Evolutionary conservation across 2,888 invertebrate species (phyloP), one percentile per base, ranked within the genome.

Genomic region (Lasioglossum calceatum): DNA sequence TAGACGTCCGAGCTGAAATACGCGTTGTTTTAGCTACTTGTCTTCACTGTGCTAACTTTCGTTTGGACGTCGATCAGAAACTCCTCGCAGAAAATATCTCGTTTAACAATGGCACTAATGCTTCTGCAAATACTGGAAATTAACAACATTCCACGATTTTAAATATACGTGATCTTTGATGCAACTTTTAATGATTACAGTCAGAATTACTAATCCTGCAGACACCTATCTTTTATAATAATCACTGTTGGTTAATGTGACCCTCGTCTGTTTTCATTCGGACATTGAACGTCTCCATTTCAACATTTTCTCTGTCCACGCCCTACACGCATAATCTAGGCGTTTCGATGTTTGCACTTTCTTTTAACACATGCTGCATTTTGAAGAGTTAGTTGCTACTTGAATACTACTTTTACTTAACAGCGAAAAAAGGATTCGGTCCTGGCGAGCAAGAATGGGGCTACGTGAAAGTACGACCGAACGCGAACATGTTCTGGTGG

Each of bases 401-500:
- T 8, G 16, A 64, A 50, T 23, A 27, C n/a, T 5, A 27, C 39
- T 77, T 44, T 86, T 36, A n/a, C 32, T n/a, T 14, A 39, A 74
- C 81, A 91, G 91, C 82, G 78, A 92, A 64, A 83, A 77, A 83
- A 72, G 95, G 95, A 93, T 97, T 97, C 89, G 97, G 97, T 4
- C 95, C 96, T 0, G 97, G 96, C 19, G 96, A 96, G 79, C 97
- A 98, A 95, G 97, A 97, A 92, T 98, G 97, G 97, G 97, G 97
- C 14, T 97, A 97, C 95, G 97, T 97, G 5, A 96, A 96, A 82
- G 97, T 98, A 0, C 96, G 98, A 0, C 96, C 96, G 4, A 96
- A 97, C 0, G 98, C 98, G 0, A 97, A 98, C 91, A 97, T 98
- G 97, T 98, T 98, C 95, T 98, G 98, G 96, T 98, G 98, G 98